A percentile compares a stretch with the other conserved stretches of the same genome.
These are phyloP conservation scores for Panorpa germanica DNA, from an alignment of 2,888 invertebrate species.

Conservation along the genomic window DNA sequence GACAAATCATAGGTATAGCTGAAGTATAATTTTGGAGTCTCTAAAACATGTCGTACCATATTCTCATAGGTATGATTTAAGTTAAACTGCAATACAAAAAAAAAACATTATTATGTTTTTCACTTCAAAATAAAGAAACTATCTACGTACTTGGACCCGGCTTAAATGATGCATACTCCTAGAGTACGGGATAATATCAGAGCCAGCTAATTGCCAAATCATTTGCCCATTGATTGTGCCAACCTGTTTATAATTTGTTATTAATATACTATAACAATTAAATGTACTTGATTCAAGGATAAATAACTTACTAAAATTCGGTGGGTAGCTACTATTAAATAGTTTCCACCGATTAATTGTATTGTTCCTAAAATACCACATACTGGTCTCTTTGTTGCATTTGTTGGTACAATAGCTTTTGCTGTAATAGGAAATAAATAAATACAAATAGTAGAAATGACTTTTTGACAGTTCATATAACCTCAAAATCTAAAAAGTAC, in stretches of 20 bases:
- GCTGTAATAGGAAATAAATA: slow-evolving; percentile 1
- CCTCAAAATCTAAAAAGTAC: slow-evolving; percentile 23
- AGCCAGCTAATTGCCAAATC: slow-evolving; percentile 58
- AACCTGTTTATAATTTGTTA: slow-evolving; percentile 26
- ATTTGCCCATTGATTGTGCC: slow-evolving; percentile 67
- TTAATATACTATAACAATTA: too few species aligned
- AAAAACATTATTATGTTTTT: slow-evolving; percentile 5
- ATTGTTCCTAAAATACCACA: slow-evolving; percentile 82
- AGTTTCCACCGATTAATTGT: slow-evolving; percentile 65
- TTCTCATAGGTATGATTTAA: slow-evolving; percentile 69
- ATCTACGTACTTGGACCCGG: slow-evolving; percentile 41
- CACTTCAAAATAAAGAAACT: slow-evolving; percentile 2
- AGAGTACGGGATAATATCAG: slow-evolving; percentile 74
- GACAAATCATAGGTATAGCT: slow-evolving; percentile 88
- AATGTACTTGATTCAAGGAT: not conserved
- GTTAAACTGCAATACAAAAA: slow-evolving; percentile 32
- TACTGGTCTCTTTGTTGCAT: slow-evolving; percentile 38
- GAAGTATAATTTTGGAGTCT: slow-evolving; percentile 79
- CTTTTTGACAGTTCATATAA: slow-evolving; percentile 2
- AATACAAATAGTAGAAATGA: slow-evolving; percentile 6
- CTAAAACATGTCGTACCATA: slow-evolving; percentile 68
- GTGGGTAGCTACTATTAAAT: slow-evolving; percentile 76
- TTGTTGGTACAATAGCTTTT: slow-evolving; percentile 2
- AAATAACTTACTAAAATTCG: slow-evolving; percentile 34
- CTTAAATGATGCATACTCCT: slow-evolving; percentile 70